phyloP scores from a whole-genome alignment of 1,140 invertebrate genomes.

The Temnothorax nylanderi region DNA sequence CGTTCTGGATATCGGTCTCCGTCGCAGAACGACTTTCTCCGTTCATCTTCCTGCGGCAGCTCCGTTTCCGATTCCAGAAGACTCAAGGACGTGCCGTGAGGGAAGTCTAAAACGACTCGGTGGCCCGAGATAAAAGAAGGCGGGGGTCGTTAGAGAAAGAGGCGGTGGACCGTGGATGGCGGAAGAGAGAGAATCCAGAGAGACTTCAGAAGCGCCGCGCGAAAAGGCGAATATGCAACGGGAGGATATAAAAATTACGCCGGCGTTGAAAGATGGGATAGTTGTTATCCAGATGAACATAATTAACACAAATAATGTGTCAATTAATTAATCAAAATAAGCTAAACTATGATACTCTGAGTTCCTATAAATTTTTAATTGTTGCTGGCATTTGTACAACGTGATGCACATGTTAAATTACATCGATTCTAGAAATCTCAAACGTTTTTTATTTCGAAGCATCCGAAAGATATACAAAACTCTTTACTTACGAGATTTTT shows the following conservation, averaged over 20 bases:
- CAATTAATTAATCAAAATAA: neutral
- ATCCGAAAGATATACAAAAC: neutral
- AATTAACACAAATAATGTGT: neutral
- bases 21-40: conserved; percentile 46
- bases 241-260: neutral
- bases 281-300: neutral
- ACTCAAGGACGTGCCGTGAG: conserved; percentile 19
- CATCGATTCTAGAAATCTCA: neutral
- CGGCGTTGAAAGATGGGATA: neutral
- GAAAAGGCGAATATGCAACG: neutral
- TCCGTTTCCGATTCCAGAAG: conserved; percentile 27
- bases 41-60: conserved; percentile 8
- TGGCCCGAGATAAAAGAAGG: conserved; percentile 14
- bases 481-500: conserved; percentile 9
- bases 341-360: neutral
- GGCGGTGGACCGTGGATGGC: neutral
- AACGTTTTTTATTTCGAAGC: neutral
- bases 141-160: conserved; percentile 11
- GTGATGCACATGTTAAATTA: neutral
- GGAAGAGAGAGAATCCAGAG: neutral
- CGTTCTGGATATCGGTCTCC: conserved; percentile 30
- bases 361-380: neutral
- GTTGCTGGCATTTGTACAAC: neutral
- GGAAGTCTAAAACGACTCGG: conserved; percentile 7
- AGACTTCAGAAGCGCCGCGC: neutral